Conservation (phyloP, 2,797 vertebrate genomes). For the Karalla daura region DNA sequence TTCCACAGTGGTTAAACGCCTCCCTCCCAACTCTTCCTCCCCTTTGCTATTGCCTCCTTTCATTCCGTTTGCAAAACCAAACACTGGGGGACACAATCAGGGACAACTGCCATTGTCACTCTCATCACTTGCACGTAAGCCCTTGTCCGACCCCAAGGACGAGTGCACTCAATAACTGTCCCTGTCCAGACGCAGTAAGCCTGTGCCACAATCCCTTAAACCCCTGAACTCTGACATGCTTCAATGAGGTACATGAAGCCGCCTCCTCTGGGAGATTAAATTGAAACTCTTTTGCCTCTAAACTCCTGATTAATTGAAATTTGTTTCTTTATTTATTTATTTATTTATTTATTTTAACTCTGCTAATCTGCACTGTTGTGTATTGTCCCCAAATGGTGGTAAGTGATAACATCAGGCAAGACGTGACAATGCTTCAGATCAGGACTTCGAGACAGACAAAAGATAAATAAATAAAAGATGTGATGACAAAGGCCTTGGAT, state of each 20-base stretch:
- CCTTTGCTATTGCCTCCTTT: conserved; percentile 13
- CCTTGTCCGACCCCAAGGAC: conserved; percentile 82
- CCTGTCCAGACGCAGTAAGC: conserved; percentile 81
- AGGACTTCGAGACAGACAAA: conserved; percentile 43
- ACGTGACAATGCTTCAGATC: conserved; percentile 62
- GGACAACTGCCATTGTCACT: conserved; percentile 71
- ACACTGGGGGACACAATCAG: conserved; percentile 55
- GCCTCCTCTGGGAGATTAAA: conserved; percentile 80
- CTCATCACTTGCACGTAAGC: conserved; percentile 74
- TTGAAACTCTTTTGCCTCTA: conserved; percentile 73
- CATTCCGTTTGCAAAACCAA: conserved; percentile 43
- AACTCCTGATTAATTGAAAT: conserved; percentile 78
- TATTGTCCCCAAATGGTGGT: conserved; percentile 54
- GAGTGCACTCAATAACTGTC: conserved; percentile 85
- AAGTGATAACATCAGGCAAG: conserved; percentile 62
- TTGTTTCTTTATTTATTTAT: conserved; percentile 45
- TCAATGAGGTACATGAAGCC: conserved; percentile 78
- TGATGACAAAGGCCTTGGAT: conserved; percentile 37
- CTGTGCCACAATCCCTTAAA: conserved; percentile 81
- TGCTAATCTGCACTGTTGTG: conserved; percentile 65
- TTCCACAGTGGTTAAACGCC: neutral
- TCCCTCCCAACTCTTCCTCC: conserved; percentile 2
- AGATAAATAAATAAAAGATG: conserved; percentile 39
- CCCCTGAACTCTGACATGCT: conserved; percentile 81
- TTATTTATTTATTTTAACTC: too few relatives aligned